Conservation (phyloP, 2,797 vertebrate genomes). For the Sternarchorhynchus goeldii region DNA sequence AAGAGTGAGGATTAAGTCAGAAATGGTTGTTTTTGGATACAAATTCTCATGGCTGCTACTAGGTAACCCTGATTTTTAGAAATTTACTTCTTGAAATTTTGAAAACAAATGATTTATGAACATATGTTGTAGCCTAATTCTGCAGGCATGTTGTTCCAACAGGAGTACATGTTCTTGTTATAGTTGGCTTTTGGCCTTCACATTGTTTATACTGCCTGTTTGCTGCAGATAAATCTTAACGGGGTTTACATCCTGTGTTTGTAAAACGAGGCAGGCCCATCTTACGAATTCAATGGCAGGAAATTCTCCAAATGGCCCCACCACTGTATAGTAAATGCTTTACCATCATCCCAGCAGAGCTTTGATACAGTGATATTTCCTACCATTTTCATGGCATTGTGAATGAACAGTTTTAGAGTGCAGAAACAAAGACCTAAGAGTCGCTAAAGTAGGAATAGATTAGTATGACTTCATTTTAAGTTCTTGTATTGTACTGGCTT, state of each 20-base stretch:
- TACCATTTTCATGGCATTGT: slow-evolving; percentile 10
- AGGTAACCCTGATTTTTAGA: not conserved
- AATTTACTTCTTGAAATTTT: not conserved
- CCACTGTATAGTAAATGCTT: slow-evolving; percentile 13
- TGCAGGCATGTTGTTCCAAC: slow-evolving; percentile 52
- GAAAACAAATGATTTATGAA: no score
- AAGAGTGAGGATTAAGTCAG: no score
- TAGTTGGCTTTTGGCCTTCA: not conserved
- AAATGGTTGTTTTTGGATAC: no score
- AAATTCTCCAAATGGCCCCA: slow-evolving; percentile 49
- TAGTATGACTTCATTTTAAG: not conserved
- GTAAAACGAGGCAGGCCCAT: slow-evolving; percentile 60
- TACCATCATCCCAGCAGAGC: not conserved
- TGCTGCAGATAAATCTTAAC: slow-evolving; percentile 46
- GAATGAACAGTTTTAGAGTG: no score
- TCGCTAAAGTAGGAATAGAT: not conserved
- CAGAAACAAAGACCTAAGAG: not conserved
- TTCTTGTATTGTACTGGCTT: not conserved
- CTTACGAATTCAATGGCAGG: slow-evolving; percentile 66
- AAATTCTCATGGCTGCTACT: no score
- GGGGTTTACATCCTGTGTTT: slow-evolving; percentile 69
- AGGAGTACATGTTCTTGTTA: not conserved
- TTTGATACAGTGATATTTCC: slow-evolving; percentile 25
- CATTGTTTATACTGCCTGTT: slow-evolving; percentile 39
- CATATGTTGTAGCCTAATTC: not conserved